A percentile compares a stretch with the other conserved stretches of the same genome.
Evolutionary conservation across 2,888 invertebrate genomes (phyloP).

Genomic region (Callimorpha dominula): DNA sequence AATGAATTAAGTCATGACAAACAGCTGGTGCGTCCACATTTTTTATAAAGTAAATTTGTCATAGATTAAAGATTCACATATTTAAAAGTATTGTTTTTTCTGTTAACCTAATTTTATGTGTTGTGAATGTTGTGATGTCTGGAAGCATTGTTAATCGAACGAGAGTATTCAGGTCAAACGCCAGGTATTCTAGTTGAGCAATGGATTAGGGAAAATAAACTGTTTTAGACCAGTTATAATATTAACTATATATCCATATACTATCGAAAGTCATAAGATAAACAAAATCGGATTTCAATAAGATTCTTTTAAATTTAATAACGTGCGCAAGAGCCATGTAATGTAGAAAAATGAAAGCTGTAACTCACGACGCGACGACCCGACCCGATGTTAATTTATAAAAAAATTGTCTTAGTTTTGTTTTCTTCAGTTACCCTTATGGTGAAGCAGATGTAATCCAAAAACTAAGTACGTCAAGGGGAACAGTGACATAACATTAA

Average conservation of each 20-base stretch:
- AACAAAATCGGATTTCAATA: no score
- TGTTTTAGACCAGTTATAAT: constrained; percentile 65
- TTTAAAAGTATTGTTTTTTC: constrained; percentile 3
- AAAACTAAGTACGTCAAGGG: no score
- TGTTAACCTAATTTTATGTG: constrained; percentile 31
- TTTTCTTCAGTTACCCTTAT: no score
- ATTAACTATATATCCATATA: constrained; percentile 28
- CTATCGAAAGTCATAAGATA: no score
- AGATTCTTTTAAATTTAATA: no score
- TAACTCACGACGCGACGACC: constrained; percentile 52
- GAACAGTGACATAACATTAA: no score
- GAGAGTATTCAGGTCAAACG: constrained; percentile 64
- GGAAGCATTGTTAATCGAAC: constrained; percentile 40
- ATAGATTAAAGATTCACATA: background rate
- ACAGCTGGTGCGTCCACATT: background rate
- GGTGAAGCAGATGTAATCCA: no score
- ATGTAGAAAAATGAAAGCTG: no score
- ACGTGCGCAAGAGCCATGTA: no score
- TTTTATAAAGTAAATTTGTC: background rate
- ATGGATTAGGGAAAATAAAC: constrained; percentile 76
- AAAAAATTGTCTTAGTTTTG: no score
- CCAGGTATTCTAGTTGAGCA: constrained; percentile 61
- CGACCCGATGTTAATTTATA: no score
- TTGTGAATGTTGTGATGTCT: constrained; percentile 35
- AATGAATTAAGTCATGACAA: background rate